Base-by-base conservation (phyloP, 2,888 invertebrate genomes). In the Thymelicus acteon region DNA sequence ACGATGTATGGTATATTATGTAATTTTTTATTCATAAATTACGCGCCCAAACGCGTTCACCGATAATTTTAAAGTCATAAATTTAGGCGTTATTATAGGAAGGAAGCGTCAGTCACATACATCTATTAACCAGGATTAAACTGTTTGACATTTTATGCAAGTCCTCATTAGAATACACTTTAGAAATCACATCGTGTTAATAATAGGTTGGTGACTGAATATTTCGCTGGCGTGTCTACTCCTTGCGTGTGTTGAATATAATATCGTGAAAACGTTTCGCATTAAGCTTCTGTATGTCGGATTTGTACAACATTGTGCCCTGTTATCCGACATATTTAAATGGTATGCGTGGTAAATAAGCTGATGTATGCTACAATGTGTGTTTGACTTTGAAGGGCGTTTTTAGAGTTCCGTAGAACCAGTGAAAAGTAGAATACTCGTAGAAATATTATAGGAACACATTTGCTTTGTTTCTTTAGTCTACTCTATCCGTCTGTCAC, bases 61-160 rank as follows among this genome's bases (percentile, higher is more conserved):
- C 15, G 15, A 49, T 49, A 47, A 47, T 48, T 15, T 47, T 15
- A 47, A 1, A 44, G 10, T 40, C 10, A 48, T 48, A 48, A 60
- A 6, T 47, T 13, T 49, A 13, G 39, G 39, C 40, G 2, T n/a
- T 19, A 52, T 31, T 31, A 31, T 2, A 31, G 31, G 31, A 49
- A 60, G 67, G 67, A 67, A 60, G 24, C 60, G n/a, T 67, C 67
- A 67, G 24, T 67, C 67, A 67, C 47, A 37, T 52, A 57, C 24
- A 60, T 67, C 31, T 49, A 40, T 7, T 7, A 10, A 40, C 24
- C 8, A 67, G 72, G 49, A 67, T 44, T 66, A 39, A 72, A 61
- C 76, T 80, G 72, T 77, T 85, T 83, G 75, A 78, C 78, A 84
- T 83, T 81, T 81, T 75, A 80, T 74, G 78, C 79, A 74, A 78